Evolutionary conservation across 2,888 invertebrate genomes (phyloP), one percentile per base, ranked within the genome.

Genomic region (Buathra laborator): DNA sequence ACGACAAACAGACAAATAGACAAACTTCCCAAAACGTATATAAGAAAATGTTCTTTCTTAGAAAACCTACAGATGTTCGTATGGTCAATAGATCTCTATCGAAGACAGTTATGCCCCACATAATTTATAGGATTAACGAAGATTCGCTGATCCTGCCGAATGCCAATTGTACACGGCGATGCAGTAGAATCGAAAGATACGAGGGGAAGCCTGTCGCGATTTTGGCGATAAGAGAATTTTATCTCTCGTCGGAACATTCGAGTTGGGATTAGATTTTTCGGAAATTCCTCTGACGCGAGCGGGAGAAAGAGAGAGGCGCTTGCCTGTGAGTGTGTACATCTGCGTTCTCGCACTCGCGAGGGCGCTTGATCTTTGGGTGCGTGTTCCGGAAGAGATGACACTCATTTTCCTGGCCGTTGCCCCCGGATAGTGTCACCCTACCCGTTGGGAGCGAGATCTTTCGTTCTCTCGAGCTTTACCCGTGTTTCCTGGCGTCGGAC

Each of bases 371-470:
- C 83, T 87, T 88, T 76, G 87, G 86, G 43, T 88, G 90, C 91
- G 90, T 90, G 90, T 92, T 91, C 90, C 90, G 90, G 92, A 91
- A 92, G 91, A 92, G 91, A 92, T 90, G 90, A 90, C 88, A 91
- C 95, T 95, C 95, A 95, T 95, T 95, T 95, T 95, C 95, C 94
- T 94, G 95, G 92, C 95, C 95, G 95, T 95, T 95, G 95, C 94
- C 89, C 91, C 83, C 87, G 89, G 90, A 92, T 90, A 86, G 89
- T 79, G 64, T 66, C 24, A 44, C 64, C 71, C 71, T 81, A 51
- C 64, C 59, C 70, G 62, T 19, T 48, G 29, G 68, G 24, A 16
- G 56, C 64, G 59, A n/a, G 32, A 59, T 64, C 70, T 71, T 67
- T 68, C 75, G 48, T 51, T 66, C 56, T 43, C 24, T 44, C 53